Conservation (phyloP, 2,888 invertebrate genomes). For the Dinocampus coccinellae region DNA sequence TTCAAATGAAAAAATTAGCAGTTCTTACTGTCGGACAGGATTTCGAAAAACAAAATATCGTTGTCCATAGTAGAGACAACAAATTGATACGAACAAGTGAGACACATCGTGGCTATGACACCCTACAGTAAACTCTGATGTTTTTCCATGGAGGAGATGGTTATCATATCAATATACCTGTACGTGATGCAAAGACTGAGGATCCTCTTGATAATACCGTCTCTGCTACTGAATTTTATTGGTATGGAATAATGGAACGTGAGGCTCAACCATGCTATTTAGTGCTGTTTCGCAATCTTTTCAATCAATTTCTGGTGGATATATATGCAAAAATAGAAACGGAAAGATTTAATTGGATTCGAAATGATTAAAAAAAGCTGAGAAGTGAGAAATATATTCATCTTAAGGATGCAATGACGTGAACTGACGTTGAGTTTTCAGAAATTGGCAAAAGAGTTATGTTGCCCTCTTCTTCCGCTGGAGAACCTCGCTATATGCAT, state of each 20-base stretch:
- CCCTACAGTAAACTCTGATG: background rate
- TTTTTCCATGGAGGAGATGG: conserved; percentile 17
- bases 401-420: too few relatives aligned
- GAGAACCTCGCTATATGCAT: too few relatives aligned
- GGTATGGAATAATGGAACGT: conserved; percentile 6
- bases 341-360: too few relatives aligned
- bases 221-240: conserved; percentile 8
- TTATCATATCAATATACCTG: background rate
- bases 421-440: too few relatives aligned
- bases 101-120: background rate
- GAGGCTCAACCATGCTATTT: background rate
- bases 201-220: background rate
- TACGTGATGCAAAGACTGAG: background rate
- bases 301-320: conserved; percentile 2
- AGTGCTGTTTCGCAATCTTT: background rate
- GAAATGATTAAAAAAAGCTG: too few relatives aligned
- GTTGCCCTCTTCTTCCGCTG: too few relatives aligned
- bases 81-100: conserved; percentile 11
- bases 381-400: too few relatives aligned
- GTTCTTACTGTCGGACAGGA: background rate
- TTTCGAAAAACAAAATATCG: background rate
- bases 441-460: too few relatives aligned
- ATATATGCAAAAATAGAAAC: too few relatives aligned
- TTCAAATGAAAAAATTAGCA: background rate
- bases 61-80: conserved; percentile 12